These are phyloP conservation scores for Cheiracanthium punctorium DNA, from an alignment of 2,888 invertebrate genomes.

Conservation along the genomic window DNA sequence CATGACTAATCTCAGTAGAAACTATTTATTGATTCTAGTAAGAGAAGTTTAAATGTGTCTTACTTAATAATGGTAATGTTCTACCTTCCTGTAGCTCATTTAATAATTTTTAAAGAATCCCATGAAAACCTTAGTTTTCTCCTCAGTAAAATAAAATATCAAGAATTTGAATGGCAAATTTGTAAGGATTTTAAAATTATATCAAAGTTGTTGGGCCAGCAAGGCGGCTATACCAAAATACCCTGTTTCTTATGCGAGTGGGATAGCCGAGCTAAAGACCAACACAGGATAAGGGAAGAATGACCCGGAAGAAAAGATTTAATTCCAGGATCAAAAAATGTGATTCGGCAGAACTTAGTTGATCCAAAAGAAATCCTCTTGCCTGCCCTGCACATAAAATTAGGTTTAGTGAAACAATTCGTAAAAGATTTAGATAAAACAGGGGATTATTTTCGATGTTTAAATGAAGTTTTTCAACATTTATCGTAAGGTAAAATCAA, in stretches of 20 bases:
- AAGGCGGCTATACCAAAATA: too few relatives aligned
- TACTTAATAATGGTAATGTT: background rate
- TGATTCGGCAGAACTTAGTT: background rate
- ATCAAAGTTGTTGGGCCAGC: too few relatives aligned
- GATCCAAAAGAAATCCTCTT: conserved; percentile 62
- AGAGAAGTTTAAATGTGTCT: background rate
- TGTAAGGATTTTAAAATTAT: too few relatives aligned
- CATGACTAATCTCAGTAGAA: background rate
- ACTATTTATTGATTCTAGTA: background rate
- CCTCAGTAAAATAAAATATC: too few relatives aligned
- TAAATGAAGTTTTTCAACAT: conserved; percentile 41
- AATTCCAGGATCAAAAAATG: conserved; percentile 7
- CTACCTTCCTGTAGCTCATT: too few relatives aligned
- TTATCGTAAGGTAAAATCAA: conserved; percentile 47
- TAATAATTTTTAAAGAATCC: too few relatives aligned
- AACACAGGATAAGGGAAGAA: conserved; percentile 36
- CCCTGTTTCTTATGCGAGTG: too few relatives aligned
- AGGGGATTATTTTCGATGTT: conserved; percentile 69
- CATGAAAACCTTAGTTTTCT: too few relatives aligned
- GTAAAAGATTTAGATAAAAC: conserved; percentile 59
- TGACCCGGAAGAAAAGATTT: conserved; percentile 40
- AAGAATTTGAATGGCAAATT: too few relatives aligned
- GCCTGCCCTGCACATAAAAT: conserved; percentile 73
- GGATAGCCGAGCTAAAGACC: too few relatives aligned
- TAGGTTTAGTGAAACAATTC: conserved; percentile 69